These are phyloP conservation scores for Muschampia plurimacula DNA, from an alignment of 2,888 invertebrate genomes.

Conservation along the genomic window DNA sequence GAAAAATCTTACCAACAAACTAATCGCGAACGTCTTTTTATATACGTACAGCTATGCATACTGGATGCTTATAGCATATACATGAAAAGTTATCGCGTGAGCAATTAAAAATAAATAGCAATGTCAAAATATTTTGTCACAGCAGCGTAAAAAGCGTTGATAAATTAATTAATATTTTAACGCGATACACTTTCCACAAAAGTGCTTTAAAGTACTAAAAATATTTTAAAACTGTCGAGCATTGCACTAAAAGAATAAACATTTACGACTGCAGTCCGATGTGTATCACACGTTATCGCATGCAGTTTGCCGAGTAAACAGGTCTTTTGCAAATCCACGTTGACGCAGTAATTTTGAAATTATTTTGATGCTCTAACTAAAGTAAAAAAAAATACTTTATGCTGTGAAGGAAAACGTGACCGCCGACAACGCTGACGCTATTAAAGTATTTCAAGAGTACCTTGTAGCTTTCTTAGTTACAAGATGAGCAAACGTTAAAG, in stretches of 20 bases:
- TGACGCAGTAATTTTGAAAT: slow-evolving; percentile 50
- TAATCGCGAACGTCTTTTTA: neutral
- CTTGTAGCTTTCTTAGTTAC: slow-evolving; percentile 14
- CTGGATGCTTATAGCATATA: slow-evolving; percentile 9
- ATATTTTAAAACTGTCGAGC: slow-evolving; percentile 45
- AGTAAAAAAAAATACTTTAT: slow-evolving; percentile 43
- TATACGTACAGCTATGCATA: neutral
- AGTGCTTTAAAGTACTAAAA: slow-evolving; percentile 16
- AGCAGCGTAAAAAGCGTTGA: slow-evolving; percentile 16
- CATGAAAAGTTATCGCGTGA: slow-evolving; percentile 29
- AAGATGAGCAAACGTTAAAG: slow-evolving; percentile 16
- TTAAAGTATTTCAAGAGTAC: slow-evolving; percentile 22
- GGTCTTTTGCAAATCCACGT: slow-evolving; percentile 51
- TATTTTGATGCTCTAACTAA: slow-evolving; percentile 57
- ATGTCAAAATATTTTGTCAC: slow-evolving; percentile 41
- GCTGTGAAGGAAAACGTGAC: slow-evolving; percentile 29
- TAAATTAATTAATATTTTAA: slow-evolving; percentile 36
- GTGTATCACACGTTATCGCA: slow-evolving; percentile 55
- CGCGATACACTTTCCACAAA: slow-evolving; percentile 21
- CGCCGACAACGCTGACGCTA: slow-evolving; percentile 3
- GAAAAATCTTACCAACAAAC: neutral
- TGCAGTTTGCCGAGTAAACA: slow-evolving; percentile 56
- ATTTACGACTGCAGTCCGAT: slow-evolving; percentile 48
- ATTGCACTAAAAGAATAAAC: slow-evolving; percentile 51
- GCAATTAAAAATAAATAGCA: slow-evolving; percentile 37